These are phyloP conservation scores for Plestiodon gilberti DNA, from an alignment of 2,113 vertebrate species.

Conservation along the genomic window DNA sequence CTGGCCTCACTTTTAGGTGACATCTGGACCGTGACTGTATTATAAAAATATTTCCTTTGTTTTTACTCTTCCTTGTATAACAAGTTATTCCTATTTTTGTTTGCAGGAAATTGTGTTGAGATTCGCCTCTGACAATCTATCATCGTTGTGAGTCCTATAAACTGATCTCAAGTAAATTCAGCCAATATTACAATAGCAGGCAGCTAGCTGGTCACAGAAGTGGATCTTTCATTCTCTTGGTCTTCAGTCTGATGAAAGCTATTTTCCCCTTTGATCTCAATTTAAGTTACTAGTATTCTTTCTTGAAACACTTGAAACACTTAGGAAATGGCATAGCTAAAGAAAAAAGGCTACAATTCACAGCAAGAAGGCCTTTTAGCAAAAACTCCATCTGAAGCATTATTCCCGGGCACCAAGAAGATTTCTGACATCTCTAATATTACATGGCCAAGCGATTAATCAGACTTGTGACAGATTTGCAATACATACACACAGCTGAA, in stretches of 20 bases:
- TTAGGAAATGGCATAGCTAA: neutral
- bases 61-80: neutral
- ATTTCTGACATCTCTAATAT: conserved; percentile 29
- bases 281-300: neutral
- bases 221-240: conserved; percentile 21
- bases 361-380: neutral
- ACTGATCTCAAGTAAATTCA: neutral
- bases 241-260: conserved; percentile 3
- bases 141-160: neutral
- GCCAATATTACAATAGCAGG: neutral
- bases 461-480: conserved; percentile 20
- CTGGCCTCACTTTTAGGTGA: neutral
- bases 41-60: neutral
- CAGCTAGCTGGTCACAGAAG: neutral
- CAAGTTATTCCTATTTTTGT: neutral
- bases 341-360: conserved; percentile 5
- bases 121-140: neutral
- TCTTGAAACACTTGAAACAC: conserved; percentile 2
- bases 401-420: conserved; percentile 20
- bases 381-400: conserved; percentile 23
- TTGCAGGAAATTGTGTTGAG: neutral
- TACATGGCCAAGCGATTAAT: conserved; percentile 24
- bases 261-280: conserved; percentile 6
- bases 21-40: neutral
- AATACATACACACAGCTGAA: conserved; percentile 2